These are phyloP conservation scores for Rhagologus leucostigma DNA, from an alignment of 2,113 vertebrate species.

Conservation along the genomic window DNA sequence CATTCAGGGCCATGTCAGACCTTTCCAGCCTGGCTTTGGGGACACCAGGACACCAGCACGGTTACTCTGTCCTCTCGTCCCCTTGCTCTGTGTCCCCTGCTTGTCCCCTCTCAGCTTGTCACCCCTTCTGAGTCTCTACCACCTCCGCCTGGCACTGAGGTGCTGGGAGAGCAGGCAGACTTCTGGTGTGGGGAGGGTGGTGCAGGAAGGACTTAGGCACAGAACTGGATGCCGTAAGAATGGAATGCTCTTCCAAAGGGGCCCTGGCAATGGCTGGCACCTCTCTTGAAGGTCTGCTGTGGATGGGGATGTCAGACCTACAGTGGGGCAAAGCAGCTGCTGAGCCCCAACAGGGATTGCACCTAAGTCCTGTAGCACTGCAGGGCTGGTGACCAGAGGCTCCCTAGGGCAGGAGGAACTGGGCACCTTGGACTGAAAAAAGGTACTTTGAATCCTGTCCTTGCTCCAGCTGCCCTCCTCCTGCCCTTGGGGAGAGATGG, in stretches of 20 bases:
- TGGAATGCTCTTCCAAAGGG: not conserved
- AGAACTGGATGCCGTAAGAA: fast-evolving
- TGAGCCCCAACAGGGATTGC: not conserved
- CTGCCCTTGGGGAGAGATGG: not conserved
- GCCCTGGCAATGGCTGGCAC: fast-evolving
- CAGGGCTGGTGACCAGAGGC: not conserved
- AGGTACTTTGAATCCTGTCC: not conserved
- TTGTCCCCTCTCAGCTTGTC: not conserved
- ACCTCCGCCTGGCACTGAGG: not conserved
- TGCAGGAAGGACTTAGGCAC: not conserved
- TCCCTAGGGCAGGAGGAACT: not conserved
- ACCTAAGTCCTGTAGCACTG: not conserved
- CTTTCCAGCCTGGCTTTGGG: not conserved
- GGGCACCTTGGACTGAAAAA: not conserved
- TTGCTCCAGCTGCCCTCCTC: not conserved
- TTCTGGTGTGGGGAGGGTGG: not conserved
- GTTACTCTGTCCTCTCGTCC: fast-evolving
- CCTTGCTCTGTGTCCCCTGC: not conserved
- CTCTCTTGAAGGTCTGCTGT: not conserved
- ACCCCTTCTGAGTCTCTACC: not conserved
- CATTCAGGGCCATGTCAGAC: not conserved
- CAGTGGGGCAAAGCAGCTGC: not conserved
- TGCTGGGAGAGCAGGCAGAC: not conserved
- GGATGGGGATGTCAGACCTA: not conserved
- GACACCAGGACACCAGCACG: not conserved